Evolutionary conservation across 2,888 invertebrate genomes (phyloP).

Genomic region (Brachyptera putata): DNA sequence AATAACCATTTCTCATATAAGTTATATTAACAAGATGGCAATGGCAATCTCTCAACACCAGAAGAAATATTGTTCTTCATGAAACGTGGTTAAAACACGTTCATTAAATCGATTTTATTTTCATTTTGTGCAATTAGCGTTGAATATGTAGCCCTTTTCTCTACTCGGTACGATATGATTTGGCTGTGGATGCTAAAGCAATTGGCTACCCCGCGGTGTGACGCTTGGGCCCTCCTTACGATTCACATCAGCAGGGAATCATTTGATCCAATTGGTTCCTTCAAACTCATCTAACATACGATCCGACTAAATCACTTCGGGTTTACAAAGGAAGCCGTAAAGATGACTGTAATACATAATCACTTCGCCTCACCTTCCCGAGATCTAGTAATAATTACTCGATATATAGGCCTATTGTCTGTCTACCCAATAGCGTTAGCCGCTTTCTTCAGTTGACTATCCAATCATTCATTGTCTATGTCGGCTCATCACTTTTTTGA

Average conservation of each 20-base stretch:
- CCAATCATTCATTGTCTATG: slow-evolving; percentile 19
- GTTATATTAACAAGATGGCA: too few relatives aligned
- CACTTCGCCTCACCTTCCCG: slow-evolving; percentile 11
- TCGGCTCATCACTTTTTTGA: slow-evolving; percentile 6
- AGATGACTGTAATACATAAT: slow-evolving; percentile 19
- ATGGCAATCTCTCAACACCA: too few relatives aligned
- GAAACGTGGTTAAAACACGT: too few relatives aligned
- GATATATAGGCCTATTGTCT: background rate
- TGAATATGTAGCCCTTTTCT: too few relatives aligned
- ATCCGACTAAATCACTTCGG: background rate
- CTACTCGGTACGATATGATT: slow-evolving; percentile 15
- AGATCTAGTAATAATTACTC: slow-evolving; percentile 7
- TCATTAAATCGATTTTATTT: too few relatives aligned
- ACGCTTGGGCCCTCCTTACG: slow-evolving; percentile 27
- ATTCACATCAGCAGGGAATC: slow-evolving; percentile 32
- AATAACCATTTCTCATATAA: too few relatives aligned
- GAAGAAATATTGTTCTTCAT: too few relatives aligned
- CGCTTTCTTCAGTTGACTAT: background rate
- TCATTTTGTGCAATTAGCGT: too few relatives aligned
- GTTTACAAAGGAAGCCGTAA: slow-evolving; percentile 18
- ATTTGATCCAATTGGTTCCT: slow-evolving; percentile 6
- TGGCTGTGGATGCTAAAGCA: slow-evolving; percentile 1
- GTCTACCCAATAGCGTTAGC: background rate
- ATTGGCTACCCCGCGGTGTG: slow-evolving; percentile 21
- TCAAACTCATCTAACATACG: slow-evolving; percentile 3